Conservation (phyloP, 2,888 invertebrate genomes). For the Fabriciana adippe region DNA sequence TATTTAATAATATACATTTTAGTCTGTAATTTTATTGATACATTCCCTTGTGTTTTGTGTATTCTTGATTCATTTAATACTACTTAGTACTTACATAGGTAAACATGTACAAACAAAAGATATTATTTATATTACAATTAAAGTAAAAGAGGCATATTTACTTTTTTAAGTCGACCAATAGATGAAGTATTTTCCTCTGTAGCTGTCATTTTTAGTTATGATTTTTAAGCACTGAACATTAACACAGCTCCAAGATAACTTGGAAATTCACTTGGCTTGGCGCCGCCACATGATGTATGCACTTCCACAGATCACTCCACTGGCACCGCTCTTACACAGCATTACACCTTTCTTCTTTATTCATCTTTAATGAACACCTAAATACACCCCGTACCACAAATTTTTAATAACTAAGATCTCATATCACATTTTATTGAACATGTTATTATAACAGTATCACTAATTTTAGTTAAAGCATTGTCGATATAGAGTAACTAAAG, state of each 20-base stretch:
- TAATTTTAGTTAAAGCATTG: slow-evolving; percentile 81
- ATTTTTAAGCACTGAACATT: slow-evolving; percentile 57
- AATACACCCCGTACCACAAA: slow-evolving; percentile 74
- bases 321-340: slow-evolving; percentile 60
- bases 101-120: slow-evolving; percentile 47
- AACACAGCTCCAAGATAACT: slow-evolving; percentile 56
- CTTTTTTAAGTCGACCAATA: slow-evolving; percentile 60
- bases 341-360: slow-evolving; percentile 66
- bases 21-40: not conserved
- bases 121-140: slow-evolving; percentile 56
- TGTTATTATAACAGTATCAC: slow-evolving; percentile 69
- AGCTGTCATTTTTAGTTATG: slow-evolving; percentile 33
- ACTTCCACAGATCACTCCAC: slow-evolving; percentile 70
- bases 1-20: not conserved
- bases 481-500: slow-evolving; percentile 74
- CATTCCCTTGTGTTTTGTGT: slow-evolving; percentile 7
- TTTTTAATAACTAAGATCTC: slow-evolving; percentile 62
- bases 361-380: slow-evolving; percentile 65
- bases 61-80: not conserved
- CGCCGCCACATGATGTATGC: slow-evolving; percentile 45
- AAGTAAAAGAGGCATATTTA: slow-evolving; percentile 68
- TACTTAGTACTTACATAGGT: slow-evolving; percentile 28
- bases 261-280: slow-evolving; percentile 52
- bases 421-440: slow-evolving; percentile 54
- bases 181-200: slow-evolving; percentile 47